These are phyloP conservation scores for Xyrauchen texanus DNA, from an alignment of 2,113 vertebrate species.

Conservation along the genomic window DNA sequence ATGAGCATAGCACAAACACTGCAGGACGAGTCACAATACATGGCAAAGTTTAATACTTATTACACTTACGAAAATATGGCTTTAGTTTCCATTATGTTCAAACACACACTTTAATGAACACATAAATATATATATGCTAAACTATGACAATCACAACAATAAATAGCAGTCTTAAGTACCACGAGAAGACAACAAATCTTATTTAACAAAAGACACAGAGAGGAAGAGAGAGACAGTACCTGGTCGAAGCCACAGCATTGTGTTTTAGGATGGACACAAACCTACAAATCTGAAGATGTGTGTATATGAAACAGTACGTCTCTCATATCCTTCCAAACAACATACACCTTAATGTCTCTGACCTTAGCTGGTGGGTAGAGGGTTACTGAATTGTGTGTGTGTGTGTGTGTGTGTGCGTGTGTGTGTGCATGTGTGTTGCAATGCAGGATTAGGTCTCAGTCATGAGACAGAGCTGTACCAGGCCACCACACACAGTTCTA, in stretches of 20 bases:
- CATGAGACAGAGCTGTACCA: slow-evolving; percentile 84
- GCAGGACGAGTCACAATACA: too few species aligned
- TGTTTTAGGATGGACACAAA: slow-evolving; percentile 42
- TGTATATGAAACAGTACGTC: slow-evolving; percentile 49
- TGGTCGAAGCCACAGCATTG: slow-evolving; percentile 81
- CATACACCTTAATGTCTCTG: slow-evolving; percentile 57
- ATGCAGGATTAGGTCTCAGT: slow-evolving; percentile 77
- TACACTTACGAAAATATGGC: too few species aligned
- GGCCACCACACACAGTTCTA: slow-evolving; percentile 77
- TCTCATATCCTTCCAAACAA: slow-evolving; percentile 68
- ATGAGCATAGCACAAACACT: too few species aligned
- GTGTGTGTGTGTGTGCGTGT: slow-evolving; percentile 31
- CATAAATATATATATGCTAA: too few species aligned
- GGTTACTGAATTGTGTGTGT: too few species aligned
- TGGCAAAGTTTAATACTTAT: too few species aligned
- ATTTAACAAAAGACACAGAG: too few species aligned
- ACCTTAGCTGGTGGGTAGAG: slow-evolving; percentile 41
- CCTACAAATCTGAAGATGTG: slow-evolving; percentile 68
- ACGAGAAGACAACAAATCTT: too few species aligned
- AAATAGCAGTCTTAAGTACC: too few species aligned
- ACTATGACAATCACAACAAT: too few species aligned
- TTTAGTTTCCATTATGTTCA: too few species aligned
- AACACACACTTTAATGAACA: too few species aligned
- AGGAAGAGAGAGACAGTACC: slow-evolving; percentile 65
- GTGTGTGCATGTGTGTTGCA: slow-evolving; percentile 65